phyloP scores from a whole-genome alignment of 2,888 invertebrate species.

The Dynastes hyllus region DNA sequence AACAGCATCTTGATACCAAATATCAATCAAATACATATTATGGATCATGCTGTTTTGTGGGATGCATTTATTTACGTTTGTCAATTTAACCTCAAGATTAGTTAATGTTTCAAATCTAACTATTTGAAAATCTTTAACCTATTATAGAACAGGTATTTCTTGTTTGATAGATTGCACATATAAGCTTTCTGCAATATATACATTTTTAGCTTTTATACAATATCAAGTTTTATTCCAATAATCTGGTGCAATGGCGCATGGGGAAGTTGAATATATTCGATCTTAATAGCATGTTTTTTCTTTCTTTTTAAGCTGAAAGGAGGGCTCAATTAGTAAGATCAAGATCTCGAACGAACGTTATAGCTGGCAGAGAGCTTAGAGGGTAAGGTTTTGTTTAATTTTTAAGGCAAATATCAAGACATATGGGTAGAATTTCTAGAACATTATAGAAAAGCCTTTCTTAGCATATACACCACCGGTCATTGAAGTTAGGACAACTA shows the following conservation, averaged over 20 bases:
- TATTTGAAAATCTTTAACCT: neutral
- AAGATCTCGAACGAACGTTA: conserved; percentile 87
- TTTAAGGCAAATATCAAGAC: too few species aligned
- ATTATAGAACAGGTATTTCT: neutral
- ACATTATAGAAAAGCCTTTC: too few species aligned
- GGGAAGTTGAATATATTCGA: too few species aligned
- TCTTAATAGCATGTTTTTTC: neutral
- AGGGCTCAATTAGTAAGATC: conserved; percentile 92
- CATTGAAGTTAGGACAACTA: too few species aligned
- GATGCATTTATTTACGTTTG: too few species aligned
- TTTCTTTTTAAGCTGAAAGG: conserved; percentile 82
- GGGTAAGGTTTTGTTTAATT: conserved; percentile 72
- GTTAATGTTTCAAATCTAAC: neutral
- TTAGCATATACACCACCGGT: too few species aligned
- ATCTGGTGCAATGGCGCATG: neutral
- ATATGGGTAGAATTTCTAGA: too few species aligned
- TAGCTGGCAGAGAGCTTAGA: conserved; percentile 80
- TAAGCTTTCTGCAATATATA: neutral
- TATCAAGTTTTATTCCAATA: neutral
- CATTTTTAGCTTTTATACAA: conserved; percentile 2
- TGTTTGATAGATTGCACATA: neutral
- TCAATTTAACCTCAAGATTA: too few species aligned
- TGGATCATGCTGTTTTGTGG: too few species aligned
- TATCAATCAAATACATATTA: too few species aligned
- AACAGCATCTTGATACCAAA: too few species aligned